These are phyloP conservation scores for Perca schrenkii DNA, from an alignment of 2,113 vertebrate species.

Conservation along the genomic window DNA sequence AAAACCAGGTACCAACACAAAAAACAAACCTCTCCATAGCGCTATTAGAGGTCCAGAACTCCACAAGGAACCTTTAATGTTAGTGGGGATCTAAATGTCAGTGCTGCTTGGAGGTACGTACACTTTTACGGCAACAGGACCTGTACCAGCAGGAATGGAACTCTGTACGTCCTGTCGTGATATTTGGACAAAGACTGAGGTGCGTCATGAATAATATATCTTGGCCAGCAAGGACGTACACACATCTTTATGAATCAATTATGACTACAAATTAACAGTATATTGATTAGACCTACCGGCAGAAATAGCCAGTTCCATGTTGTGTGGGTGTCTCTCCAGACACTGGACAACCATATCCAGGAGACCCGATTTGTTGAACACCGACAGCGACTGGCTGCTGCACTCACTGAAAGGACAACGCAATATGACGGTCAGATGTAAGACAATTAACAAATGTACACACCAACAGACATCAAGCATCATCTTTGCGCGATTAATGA, in stretches of 20 bases:
- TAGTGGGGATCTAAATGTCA: not conserved
- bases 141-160: not conserved
- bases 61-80: not conserved
- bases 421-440: not conserved
- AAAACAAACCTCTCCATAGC: not conserved
- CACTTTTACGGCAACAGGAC: not conserved
- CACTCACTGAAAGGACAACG: constrained; percentile 88
- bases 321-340: constrained; percentile 89
- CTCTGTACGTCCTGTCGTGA: not conserved
- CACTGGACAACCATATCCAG: constrained; percentile 89
- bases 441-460: not conserved
- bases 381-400: constrained; percentile 89
- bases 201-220: not conserved
- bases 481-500: not conserved
- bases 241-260: not conserved
- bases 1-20: not conserved
- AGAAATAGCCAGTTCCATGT: constrained; percentile 91
- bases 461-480: not conserved
- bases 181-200: not conserved
- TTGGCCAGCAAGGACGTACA: too few species aligned
- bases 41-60: not conserved
- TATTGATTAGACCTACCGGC: constrained; percentile 87
- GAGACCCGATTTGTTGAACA: constrained; percentile 94
- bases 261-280: not conserved
- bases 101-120: not conserved